phyloP scores from a whole-genome alignment of 2,113 vertebrate genomes.

The Turdus rufiventris region DNA sequence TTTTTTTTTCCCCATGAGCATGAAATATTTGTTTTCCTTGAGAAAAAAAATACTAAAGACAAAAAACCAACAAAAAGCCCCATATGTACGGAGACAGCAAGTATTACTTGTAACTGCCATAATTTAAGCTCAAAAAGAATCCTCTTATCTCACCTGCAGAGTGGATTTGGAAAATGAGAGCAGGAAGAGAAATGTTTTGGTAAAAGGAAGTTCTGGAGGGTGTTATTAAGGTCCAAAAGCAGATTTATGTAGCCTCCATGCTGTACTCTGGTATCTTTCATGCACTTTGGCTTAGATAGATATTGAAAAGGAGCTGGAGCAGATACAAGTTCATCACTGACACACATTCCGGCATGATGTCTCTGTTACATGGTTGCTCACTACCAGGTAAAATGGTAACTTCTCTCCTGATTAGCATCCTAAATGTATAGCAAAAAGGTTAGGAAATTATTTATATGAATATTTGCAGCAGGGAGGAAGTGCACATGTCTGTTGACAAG shows the following conservation, averaged over 20 bases:
- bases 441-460: not conserved
- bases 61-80: not conserved
- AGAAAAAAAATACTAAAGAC: not conserved
- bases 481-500: fast-evolving
- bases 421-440: not conserved
- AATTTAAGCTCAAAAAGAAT: slow-evolving; percentile 22
- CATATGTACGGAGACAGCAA: not conserved
- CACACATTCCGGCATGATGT: not conserved
- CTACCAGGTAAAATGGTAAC: not conserved
- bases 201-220: slow-evolving; percentile 10
- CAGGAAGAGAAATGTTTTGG: not conserved
- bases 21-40: not conserved
- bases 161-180: slow-evolving; percentile 19
- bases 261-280: not conserved
- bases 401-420: not conserved
- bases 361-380: not conserved
- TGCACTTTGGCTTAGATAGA: not conserved
- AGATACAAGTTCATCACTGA: fast-evolving
- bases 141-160: slow-evolving; percentile 26
- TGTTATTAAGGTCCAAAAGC: not conserved
- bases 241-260: not conserved
- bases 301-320: not conserved
- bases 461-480: not conserved
- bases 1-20: not conserved
- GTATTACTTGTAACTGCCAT: slow-evolving; percentile 12